Evolutionary conservation across 30 jellyfish, hydroid and myxozoan species (phyloP), one percentile per base, ranked within the genome.

Genomic region (Hydractinia echinata): DNA sequence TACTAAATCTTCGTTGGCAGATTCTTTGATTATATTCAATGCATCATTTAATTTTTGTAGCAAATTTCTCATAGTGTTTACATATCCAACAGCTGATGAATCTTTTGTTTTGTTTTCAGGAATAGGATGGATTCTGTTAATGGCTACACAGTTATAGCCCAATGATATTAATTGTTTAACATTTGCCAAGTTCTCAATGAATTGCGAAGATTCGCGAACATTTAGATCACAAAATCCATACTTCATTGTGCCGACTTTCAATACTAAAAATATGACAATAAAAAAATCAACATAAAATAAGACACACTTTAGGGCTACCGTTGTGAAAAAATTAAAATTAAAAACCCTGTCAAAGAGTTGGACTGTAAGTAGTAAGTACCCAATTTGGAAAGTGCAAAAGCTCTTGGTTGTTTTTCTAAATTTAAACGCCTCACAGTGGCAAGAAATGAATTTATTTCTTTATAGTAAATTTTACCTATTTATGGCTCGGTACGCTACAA

Each of bases 151-250:
- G 11, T 55, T 51, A 54, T 77, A 77, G 60, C 85, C 85, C 6
- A 77, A 79, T 54, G 72, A 18, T 49, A 77, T 14, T 20, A 77
- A 50, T 30, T 77, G 85, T 48, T 77, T 77, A 15, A 77, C 79
- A 55, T 77, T 77, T 49, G 7, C 11, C 79, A 77, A 61, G 52
- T 77, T 77, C 10, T 77, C 85, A 21, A 61, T n/a, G 39, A 20
- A 77, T 10, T 55, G 21, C 15, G 39, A 48, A 55, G 77, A 56
- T 77, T 77, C 85, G 5, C 30, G 61, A 21, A 77, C 82, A 66
- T 77, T 77, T 66, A 77, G 53, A 54, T 77, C 85, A 55, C 85
- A 77, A 77, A 77, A 77, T 72, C 81, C 76, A 53, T 66, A 19
- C 76, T 19, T 66, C 49, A 19, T 66, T 30, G 44, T 30, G 44